These are phyloP conservation scores for Syngnathus floridae DNA, from an alignment of 2,113 vertebrate genomes.

Conservation along the genomic window DNA sequence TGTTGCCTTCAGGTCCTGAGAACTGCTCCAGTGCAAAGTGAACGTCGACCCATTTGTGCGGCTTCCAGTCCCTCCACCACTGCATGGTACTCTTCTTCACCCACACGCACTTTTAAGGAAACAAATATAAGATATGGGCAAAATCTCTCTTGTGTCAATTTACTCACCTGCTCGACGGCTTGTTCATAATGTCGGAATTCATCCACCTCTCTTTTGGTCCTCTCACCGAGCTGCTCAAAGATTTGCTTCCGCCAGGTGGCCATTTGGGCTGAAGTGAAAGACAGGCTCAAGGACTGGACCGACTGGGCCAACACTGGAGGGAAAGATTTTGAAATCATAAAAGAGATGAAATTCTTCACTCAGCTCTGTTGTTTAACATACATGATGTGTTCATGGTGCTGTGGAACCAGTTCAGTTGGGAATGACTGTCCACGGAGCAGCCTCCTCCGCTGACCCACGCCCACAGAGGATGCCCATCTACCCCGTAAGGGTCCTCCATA, in stretches of 20 bases:
- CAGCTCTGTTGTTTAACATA: slow-evolving; percentile 49
- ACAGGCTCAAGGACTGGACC: slow-evolving; percentile 78
- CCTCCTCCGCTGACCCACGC: slow-evolving; percentile 89
- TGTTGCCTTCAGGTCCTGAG: slow-evolving; percentile 80
- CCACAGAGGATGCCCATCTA: slow-evolving; percentile 81
- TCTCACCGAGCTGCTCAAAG: slow-evolving; percentile 88
- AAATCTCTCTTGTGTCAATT: neutral
- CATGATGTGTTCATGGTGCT: slow-evolving; percentile 63
- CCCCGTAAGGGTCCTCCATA: slow-evolving; percentile 74
- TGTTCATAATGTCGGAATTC: slow-evolving; percentile 91
- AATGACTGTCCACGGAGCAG: slow-evolving; percentile 80
- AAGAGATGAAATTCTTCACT: neutral
- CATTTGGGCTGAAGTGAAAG: slow-evolving; percentile 82
- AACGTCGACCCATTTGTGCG: slow-evolving; percentile 90
- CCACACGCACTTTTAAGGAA: slow-evolving; percentile 84
- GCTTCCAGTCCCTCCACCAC: slow-evolving; percentile 97
- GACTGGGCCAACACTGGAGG: slow-evolving; percentile 74
- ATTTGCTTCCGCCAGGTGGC: slow-evolving; percentile 90
- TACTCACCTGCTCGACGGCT: slow-evolving; percentile 86
- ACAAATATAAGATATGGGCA: neutral
- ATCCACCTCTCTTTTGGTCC: slow-evolving; percentile 87
- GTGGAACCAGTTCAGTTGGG: slow-evolving; percentile 81
- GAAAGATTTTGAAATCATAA: slow-evolving; percentile 1
- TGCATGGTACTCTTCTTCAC: slow-evolving; percentile 91
- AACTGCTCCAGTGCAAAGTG: slow-evolving; percentile 92